Conservation (phyloP, 2,888 invertebrate species). For the Folsomia candida region DNA sequence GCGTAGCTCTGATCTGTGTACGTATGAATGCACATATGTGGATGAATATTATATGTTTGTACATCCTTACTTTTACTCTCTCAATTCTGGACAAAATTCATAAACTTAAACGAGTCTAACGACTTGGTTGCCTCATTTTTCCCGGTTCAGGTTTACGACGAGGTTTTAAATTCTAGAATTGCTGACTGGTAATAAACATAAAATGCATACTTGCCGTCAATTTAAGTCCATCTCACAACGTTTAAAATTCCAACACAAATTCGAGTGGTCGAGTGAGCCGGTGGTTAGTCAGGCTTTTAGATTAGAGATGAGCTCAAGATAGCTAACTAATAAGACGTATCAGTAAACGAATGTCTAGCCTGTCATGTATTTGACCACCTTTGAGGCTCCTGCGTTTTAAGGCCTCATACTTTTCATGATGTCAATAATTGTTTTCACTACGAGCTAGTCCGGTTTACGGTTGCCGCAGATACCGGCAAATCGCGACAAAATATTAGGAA, state of each 20-base stretch:
- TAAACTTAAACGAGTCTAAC: neutral
- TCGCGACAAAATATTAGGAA: no score
- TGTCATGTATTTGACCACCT: neutral
- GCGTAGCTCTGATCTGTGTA: no score
- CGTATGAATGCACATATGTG: no score
- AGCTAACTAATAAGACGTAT: neutral
- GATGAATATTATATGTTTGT: no score
- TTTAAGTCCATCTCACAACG: neutral
- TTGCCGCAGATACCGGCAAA: no score
- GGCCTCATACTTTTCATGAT: no score
- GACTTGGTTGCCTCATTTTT: neutral
- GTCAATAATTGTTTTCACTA: no score
- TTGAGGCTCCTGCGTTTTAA: neutral
- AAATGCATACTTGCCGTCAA: neutral
- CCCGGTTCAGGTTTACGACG: constrained; percentile 8
- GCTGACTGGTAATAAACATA: constrained; percentile 17
- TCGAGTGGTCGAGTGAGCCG: neutral
- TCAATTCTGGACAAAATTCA: neutral
- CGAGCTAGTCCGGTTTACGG: no score
- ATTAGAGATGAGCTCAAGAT: neutral
- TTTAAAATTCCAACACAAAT: neutral
- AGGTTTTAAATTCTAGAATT: constrained; percentile 19
- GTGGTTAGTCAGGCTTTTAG: neutral
- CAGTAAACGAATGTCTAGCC: neutral
- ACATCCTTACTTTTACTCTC: neutral